Conservation (phyloP, 2,888 invertebrate species). For the Herminia tarsipennalis region DNA sequence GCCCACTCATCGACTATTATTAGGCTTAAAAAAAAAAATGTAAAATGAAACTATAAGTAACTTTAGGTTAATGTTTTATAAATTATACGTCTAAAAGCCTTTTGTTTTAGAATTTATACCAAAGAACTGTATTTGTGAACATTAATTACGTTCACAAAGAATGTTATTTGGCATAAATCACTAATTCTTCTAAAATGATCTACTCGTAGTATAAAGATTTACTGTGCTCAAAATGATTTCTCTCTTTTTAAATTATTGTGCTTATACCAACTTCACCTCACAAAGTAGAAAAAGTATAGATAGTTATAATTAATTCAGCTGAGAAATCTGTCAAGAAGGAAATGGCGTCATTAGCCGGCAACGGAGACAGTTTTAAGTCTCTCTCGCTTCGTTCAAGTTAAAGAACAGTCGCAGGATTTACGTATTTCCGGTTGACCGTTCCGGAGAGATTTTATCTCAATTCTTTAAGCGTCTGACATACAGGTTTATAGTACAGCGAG, state of each 20-base stretch:
- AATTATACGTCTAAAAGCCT: too few species aligned
- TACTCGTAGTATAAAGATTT: too few species aligned
- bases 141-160: too few species aligned
- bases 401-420: slow-evolving; percentile 49
- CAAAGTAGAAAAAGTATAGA: slow-evolving; percentile 8
- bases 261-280: not conserved
- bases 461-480: slow-evolving; percentile 31
- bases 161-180: too few species aligned
- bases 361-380: slow-evolving; percentile 40
- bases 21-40: too few species aligned
- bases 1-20: too few species aligned
- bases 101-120: too few species aligned
- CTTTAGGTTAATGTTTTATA: too few species aligned
- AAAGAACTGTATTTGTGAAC: too few species aligned
- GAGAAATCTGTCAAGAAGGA: slow-evolving; percentile 26
- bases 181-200: too few species aligned
- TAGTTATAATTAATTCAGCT: slow-evolving; percentile 26
- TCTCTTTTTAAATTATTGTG: not conserved
- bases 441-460: slow-evolving; percentile 46
- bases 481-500: not conserved
- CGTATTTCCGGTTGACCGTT: slow-evolving; percentile 56
- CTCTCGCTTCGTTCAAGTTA: slow-evolving; percentile 43
- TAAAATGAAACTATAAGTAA: too few species aligned
- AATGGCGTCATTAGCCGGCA: slow-evolving; percentile 33
- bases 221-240: too few species aligned